phyloP scores from a whole-genome alignment of 2,888 invertebrate species.

The Rhagophthalmus giganteus region DNA sequence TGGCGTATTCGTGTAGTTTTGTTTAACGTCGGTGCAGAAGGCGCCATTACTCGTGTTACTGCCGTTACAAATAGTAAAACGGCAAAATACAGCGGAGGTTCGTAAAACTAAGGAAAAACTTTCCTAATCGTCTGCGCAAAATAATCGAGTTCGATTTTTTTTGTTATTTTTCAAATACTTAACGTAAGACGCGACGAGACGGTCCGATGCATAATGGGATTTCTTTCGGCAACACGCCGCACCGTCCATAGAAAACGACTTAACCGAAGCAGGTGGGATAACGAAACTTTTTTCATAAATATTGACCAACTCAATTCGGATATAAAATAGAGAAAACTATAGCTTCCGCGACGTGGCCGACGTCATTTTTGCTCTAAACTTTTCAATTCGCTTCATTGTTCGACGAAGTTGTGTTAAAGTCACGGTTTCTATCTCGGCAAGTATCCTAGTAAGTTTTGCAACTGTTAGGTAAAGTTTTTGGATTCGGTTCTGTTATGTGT shows the following conservation, averaged over 20 bases:
- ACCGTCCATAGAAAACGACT: too few species aligned
- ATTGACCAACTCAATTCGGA: conserved; percentile 10
- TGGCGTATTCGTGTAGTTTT: conserved; percentile 31
- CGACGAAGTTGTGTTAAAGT: conserved; percentile 14
- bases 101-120: neutral
- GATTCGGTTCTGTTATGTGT: neutral
- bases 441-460: conserved; percentile 23
- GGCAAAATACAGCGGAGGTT: neutral
- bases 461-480: conserved; percentile 9
- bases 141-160: too few species aligned
- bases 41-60: neutral
- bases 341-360: conserved; percentile 7
- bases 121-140: too few species aligned
- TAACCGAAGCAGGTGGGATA: conserved; percentile 5
- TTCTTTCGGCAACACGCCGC: too few species aligned
- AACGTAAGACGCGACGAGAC: too few species aligned
- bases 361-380: conserved; percentile 24
- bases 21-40: conserved; percentile 15
- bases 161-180: too few species aligned
- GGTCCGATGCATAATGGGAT: too few species aligned
- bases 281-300: conserved; percentile 21
- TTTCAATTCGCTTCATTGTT: conserved; percentile 28
- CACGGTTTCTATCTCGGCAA: conserved; percentile 26
- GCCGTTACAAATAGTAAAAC: neutral
- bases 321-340: conserved; percentile 16